phyloP scores from a whole-genome alignment of 2,113 vertebrate species.

The Sorex fumeus region DNA sequence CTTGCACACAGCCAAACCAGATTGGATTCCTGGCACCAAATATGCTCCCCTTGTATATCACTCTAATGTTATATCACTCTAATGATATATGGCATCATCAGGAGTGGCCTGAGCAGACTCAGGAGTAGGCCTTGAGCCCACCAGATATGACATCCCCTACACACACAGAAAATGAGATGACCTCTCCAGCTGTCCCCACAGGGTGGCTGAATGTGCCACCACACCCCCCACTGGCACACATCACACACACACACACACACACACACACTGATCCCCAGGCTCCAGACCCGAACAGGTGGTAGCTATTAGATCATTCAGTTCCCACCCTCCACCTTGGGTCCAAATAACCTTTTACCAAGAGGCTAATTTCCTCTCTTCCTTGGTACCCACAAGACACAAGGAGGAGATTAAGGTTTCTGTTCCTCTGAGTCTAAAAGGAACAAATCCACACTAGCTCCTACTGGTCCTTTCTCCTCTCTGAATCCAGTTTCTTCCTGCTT shows the following conservation, averaged over 20 bases:
- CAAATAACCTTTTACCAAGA: neutral
- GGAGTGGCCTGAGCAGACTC: neutral
- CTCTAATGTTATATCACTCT: too few relatives aligned
- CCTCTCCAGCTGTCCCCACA: neutral
- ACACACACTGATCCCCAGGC: neutral
- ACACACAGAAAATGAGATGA: neutral
- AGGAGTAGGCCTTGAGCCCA: neutral
- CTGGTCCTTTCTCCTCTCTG: slow-evolving; percentile 15
- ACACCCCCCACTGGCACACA: too few relatives aligned
- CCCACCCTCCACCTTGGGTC: neutral
- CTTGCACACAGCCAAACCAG: too few relatives aligned
- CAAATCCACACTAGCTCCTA: neutral
- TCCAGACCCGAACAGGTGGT: neutral
- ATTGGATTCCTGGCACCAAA: neutral
- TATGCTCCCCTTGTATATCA: neutral
- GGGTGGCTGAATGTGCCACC: too few relatives aligned
- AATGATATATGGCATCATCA: neutral
- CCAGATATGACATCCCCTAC: too few relatives aligned
- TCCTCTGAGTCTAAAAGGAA: neutral
- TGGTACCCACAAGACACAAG: neutral
- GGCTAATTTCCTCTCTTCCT: neutral
- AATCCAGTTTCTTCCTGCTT: slow-evolving; percentile 31
- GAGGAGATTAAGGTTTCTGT: neutral
- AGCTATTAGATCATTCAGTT: neutral
- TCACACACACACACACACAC: too few relatives aligned